phyloP scores from a whole-genome alignment of 2,888 invertebrate species.

The Flexamia atlantica region DNA sequence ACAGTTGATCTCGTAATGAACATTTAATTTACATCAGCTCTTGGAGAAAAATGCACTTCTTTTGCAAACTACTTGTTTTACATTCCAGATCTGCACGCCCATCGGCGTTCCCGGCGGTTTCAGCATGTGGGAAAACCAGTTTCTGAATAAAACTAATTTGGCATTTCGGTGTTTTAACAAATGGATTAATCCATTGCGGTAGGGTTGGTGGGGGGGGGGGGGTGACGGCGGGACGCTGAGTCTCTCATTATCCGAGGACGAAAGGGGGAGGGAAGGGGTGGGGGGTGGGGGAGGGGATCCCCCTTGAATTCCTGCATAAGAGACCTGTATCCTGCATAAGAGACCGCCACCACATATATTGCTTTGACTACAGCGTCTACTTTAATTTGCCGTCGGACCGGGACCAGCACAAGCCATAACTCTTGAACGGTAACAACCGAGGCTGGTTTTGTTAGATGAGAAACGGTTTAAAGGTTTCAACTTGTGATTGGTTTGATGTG shows the following conservation, averaged over 20 bases:
- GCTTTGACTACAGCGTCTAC: constrained; percentile 9
- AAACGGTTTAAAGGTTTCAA: too few relatives aligned
- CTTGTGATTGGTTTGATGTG: too few relatives aligned
- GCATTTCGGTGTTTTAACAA: constrained; percentile 47
- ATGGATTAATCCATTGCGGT: constrained; percentile 32
- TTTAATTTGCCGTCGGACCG: constrained; percentile 36
- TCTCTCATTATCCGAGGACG: constrained; percentile 36
- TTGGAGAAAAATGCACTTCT: not conserved
- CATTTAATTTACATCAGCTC: not conserved
- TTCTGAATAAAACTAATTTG: constrained; percentile 40
- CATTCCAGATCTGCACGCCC: constrained; percentile 30
- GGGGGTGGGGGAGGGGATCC: constrained; percentile 3
- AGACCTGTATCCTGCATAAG: constrained; percentile 44
- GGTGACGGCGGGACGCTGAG: not conserved
- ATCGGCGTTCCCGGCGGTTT: constrained; percentile 24
- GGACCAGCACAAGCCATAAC: not conserved
- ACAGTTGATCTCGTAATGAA: not conserved
- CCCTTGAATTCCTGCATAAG: constrained; percentile 44
- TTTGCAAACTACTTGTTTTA: constrained; percentile 31
- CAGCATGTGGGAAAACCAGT: constrained; percentile 43
- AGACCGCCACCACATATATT: constrained; percentile 28
- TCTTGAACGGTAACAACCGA: constrained; percentile 8
- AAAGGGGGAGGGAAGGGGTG: not conserved
- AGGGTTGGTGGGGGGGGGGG: not conserved
- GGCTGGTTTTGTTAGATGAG: not conserved